Percentiles rank a stretch among this genome's conserved stretches.
These are phyloP conservation scores for Strigamia crassipes DNA, from an alignment of 2,888 invertebrate species.

Conservation along the genomic window DNA sequence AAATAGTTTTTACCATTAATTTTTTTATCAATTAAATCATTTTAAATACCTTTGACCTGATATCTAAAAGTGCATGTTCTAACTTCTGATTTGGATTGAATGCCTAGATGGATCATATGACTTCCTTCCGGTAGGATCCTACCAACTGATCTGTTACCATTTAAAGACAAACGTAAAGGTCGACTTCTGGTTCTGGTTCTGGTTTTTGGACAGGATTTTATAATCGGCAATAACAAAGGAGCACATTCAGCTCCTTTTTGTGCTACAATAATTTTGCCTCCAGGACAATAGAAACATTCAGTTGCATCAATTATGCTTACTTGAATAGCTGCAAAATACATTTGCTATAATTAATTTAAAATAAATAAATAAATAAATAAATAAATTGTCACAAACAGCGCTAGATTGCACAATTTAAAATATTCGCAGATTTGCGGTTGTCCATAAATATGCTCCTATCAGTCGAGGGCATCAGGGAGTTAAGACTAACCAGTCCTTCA, in stretches of 20 bases:
- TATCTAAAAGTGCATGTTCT: conserved; percentile 1
- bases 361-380: too few species aligned
- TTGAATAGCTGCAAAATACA: neutral
- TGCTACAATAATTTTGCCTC: conserved; percentile 16
- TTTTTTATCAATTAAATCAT: neutral
- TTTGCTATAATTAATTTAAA: neutral
- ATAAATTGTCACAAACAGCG: too few species aligned
- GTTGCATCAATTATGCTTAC: neutral
- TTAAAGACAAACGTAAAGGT: neutral
- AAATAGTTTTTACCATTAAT: neutral
- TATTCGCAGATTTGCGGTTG: too few species aligned
- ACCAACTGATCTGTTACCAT: neutral
- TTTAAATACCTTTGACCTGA: conserved; percentile 27
- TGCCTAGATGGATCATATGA: neutral
- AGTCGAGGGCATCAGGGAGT: too few species aligned
- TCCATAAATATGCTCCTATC: too few species aligned
- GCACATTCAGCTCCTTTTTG: conserved; percentile 24
- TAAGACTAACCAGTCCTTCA: too few species aligned
- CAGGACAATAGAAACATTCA: conserved; percentile 4
- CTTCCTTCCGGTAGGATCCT: conserved; percentile 25
- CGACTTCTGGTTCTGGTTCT: neutral
- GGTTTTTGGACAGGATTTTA: neutral
- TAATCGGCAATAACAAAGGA: neutral
- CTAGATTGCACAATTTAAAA: too few species aligned
- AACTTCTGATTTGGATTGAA: neutral